Conservation (phyloP, 2,888 invertebrate genomes). For the Hypena proboscidalis region DNA sequence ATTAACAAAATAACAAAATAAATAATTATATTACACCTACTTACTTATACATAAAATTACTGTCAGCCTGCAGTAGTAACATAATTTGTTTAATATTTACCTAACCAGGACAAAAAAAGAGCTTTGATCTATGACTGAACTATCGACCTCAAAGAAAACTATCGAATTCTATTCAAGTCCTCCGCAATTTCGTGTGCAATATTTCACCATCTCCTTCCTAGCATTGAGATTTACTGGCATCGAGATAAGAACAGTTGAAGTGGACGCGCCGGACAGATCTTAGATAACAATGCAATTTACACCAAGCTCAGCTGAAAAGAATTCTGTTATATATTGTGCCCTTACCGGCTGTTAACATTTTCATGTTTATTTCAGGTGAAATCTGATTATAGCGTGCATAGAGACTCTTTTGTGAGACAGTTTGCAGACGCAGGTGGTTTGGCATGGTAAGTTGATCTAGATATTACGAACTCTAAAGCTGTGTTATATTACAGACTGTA, state of each 20-base stretch:
- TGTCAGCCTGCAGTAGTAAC: too few relatives aligned
- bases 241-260: slow-evolving; percentile 63
- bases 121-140: slow-evolving; percentile 37
- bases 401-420: too few relatives aligned
- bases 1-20: too few relatives aligned
- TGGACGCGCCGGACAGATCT: slow-evolving; percentile 39
- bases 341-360: background rate
- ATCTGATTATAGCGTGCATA: too few relatives aligned
- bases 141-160: slow-evolving; percentile 39
- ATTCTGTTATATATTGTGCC: slow-evolving; percentile 13
- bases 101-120: slow-evolving; percentile 15
- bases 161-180: slow-evolving; percentile 48
- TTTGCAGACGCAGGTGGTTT: too few relatives aligned
- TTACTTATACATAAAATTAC: background rate
- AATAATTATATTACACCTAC: too few relatives aligned
- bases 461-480: too few relatives aligned
- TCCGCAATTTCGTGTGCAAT: slow-evolving; percentile 59
- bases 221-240: slow-evolving; percentile 62
- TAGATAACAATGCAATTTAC: slow-evolving; percentile 78
- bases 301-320: slow-evolving; percentile 41
- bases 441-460: too few relatives aligned
- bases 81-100: too few relatives aligned
- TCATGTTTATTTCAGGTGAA: background rate
- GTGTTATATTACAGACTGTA: too few relatives aligned
- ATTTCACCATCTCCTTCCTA: slow-evolving; percentile 57